A percentile compares a stretch with the other conserved stretches of the same genome.
These are phyloP conservation scores for Drosophila suzukii DNA, from an alignment of 1,140 invertebrate species.

Conservation along the genomic window DNA sequence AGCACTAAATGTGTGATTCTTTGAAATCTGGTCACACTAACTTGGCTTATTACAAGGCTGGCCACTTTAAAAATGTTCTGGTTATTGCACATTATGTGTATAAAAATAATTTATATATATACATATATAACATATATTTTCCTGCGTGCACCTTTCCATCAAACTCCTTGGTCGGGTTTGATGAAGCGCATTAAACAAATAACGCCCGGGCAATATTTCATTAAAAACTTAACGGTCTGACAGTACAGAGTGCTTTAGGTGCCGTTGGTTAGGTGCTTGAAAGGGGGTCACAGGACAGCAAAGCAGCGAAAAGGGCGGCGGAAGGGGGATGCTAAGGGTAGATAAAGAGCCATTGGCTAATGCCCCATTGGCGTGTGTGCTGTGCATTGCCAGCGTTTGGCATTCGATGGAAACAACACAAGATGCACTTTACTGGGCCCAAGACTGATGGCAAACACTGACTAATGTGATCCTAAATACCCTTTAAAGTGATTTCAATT, in stretches of 20 bases:
- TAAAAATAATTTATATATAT: no score
- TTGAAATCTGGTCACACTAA: no score
- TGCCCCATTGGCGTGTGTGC: slow-evolving; percentile 68
- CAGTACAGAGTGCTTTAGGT: not conserved
- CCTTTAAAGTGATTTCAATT: slow-evolving; percentile 26
- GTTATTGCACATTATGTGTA: no score
- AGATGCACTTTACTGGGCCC: slow-evolving; percentile 37
- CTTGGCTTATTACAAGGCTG: no score
- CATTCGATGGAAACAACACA: slow-evolving; percentile 59
- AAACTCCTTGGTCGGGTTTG: slow-evolving; percentile 44
- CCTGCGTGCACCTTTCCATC: slow-evolving; percentile 5
- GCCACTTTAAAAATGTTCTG: no score
- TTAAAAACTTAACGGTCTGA: slow-evolving; percentile 55
- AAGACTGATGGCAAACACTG: not conserved
- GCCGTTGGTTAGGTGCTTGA: not conserved
- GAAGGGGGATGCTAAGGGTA: not conserved
- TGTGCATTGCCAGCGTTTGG: slow-evolving; percentile 35
- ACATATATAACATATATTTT: not conserved
- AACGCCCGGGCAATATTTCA: slow-evolving; percentile 69
- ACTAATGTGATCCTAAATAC: slow-evolving; percentile 38
- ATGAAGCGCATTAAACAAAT: slow-evolving; percentile 73
- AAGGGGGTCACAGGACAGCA: not conserved
- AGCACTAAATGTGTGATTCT: no score
- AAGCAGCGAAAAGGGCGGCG: not conserved
- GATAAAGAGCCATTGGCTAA: slow-evolving; percentile 56